phyloP scores from a whole-genome alignment of 2,113 vertebrate genomes.

The Etheostoma cragini region DNA sequence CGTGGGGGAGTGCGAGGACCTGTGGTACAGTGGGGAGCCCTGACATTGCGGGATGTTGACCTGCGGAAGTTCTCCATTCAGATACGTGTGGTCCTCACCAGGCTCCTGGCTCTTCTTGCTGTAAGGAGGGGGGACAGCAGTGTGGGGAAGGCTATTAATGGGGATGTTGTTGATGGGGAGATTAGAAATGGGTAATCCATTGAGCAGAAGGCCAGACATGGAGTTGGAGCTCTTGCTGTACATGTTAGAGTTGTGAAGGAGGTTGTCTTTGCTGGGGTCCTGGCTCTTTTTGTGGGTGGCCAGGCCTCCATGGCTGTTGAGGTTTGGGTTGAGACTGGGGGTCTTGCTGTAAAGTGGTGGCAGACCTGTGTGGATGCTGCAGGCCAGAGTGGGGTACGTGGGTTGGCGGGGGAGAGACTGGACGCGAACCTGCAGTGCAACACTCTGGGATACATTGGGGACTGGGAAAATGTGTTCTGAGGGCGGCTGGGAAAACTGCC shows the following conservation, averaged over 20 bases:
- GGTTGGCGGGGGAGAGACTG: constrained; percentile 97
- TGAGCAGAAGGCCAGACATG: constrained; percentile 69
- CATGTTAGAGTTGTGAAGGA: constrained; percentile 78
- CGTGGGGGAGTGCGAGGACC: constrained; percentile 81
- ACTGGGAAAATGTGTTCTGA: constrained; percentile 96
- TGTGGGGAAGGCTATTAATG: constrained; percentile 69
- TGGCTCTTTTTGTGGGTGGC: constrained; percentile 73
- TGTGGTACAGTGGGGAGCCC: constrained; percentile 83
- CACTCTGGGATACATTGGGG: constrained; percentile 95
- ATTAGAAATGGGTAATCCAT: constrained; percentile 70
- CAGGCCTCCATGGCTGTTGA: constrained; percentile 73
- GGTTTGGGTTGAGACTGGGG: constrained; percentile 76
- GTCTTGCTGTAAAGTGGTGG: constrained; percentile 78
- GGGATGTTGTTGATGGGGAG: constrained; percentile 79
- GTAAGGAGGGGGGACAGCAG: constrained; percentile 54
- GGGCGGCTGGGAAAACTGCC: constrained; percentile 95
- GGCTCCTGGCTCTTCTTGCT: constrained; percentile 70
- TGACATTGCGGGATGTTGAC: constrained; percentile 75
- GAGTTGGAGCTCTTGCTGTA: constrained; percentile 85
- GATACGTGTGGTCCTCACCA: constrained; percentile 53
- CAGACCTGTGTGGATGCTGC: constrained; percentile 92
- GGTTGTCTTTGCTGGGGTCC: constrained; percentile 68
- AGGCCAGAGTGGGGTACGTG: constrained; percentile 93
- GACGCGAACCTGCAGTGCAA: constrained; percentile 96
- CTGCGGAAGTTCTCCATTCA: constrained; percentile 78